phyloP scores from a whole-genome alignment of 1,140 invertebrate genomes.

The Metopolophium dirhodum region DNA sequence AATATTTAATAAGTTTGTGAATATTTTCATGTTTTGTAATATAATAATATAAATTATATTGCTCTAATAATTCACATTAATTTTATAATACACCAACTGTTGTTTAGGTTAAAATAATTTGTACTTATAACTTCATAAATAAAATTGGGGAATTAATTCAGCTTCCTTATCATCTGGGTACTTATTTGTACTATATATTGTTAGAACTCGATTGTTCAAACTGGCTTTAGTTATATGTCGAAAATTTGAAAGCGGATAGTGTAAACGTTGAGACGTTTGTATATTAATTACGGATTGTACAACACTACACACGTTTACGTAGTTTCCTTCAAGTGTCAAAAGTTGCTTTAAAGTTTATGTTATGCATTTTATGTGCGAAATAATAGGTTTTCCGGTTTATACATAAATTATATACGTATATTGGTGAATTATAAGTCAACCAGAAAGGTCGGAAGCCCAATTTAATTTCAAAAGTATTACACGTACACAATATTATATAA shows the following conservation, averaged over 20 bases:
- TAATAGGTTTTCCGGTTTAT: neutral
- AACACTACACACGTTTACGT: neutral
- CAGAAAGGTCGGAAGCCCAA: neutral
- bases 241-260: neutral
- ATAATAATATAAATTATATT: neutral
- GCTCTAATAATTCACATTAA: neutral
- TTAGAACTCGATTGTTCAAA: neutral
- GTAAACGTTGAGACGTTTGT: neutral
- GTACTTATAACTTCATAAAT: neutral
- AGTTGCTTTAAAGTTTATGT: slow-evolving; percentile 2
- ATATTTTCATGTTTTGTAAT: neutral
- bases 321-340: neutral
- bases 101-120: neutral
- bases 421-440: neutral
- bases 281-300: neutral
- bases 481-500: neutral
- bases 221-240: neutral
- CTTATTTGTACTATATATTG: neutral
- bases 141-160: neutral
- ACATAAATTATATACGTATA: neutral
- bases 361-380: neutral
- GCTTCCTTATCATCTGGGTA: neutral
- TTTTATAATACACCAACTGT: neutral
- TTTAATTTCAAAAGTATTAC: neutral
- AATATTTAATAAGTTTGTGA: neutral